Base-by-base conservation (phyloP, 2,113 vertebrate species). In the Vanacampus margaritifer region DNA sequence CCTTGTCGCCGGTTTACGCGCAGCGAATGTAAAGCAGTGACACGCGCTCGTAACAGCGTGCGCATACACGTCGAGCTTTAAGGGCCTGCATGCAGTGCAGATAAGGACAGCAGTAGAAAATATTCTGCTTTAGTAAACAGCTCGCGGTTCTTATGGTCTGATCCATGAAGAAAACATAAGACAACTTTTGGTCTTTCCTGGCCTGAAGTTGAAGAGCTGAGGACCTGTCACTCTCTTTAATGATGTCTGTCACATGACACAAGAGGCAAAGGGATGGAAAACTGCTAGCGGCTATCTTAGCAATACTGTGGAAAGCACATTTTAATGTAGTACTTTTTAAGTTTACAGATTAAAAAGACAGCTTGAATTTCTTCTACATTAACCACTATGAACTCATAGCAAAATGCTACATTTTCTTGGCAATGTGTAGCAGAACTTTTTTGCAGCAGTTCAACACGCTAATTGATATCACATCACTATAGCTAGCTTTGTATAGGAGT, bases 1-100 rank as follows among this genome's bases (percentile, higher is more conserved):
- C 70, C 80, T 87, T 88, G 88, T 88, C 39, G 19, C 62, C 41
- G 65, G 72, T 76, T 84, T 85, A 79, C 76, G 84, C 78, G 26
- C n/a, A 37, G 68, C 60, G 74, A 76, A 87, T 85, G 79, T 76
- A 75, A 86, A 88, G 78, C 80, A 79, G 76, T 0, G 68, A 58
- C 71, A 26, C 79, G 76, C 72, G 66, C 70, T 53, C 61, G 67
- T 21, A 46, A 62, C 56, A 59, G 65, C 73, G 69, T 72, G 76
- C 67, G 74, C 79, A 76, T 69, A 61, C 71, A 64, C 77, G 60
- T 65, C 67, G 36, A 17, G 80, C 71, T 53, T 76, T 69, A 71
- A 78, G 70, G 57, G 63, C 60, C 53, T 53, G 56, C 1, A 59
- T 43, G 71, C 35, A 8, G 68, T 58, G 32, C 69, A 75, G 74